Evolutionary conservation across 35 echinoderm and acorn worm species (phyloP), one percentile per base, ranked within the genome.

Genomic region (Strongylocentrotus purpuratus): DNA sequence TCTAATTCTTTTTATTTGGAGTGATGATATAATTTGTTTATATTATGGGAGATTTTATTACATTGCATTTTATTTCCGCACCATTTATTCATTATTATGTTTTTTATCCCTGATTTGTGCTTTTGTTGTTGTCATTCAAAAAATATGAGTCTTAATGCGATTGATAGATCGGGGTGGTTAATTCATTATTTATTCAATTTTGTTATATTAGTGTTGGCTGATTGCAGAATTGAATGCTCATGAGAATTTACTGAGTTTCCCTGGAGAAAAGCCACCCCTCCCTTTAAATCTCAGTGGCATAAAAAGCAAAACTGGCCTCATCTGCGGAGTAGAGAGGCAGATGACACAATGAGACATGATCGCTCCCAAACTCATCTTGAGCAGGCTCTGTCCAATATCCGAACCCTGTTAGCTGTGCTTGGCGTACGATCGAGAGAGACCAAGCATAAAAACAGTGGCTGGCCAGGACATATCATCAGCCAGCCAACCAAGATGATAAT

Each of bases 401-500:
- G 87, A 89, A 10, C 65, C 28, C 32, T 7, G 12, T 89, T 31
- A 89, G 87, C 87, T 89, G 33, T 89, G 87, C 87, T 20, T 22
- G n/a, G 33, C 22, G 14, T 86, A 55, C 33, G 33, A 41, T 41
- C 86, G n/a, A 41, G 87, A 89, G 87, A 89, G 87, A 18, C 85
- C 85, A 86, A 33, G 85, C 85, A 86, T 86, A 86, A 86, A 86
- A 41, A 41, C 87, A 89, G 87, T 89, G 45, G 85, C 85, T 33
- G 18, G 32, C 87, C 4, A 78, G 28, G 65, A 78, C 28, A 46
- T 89, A 46, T 89, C 87, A 89, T 25, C 32, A 89, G 32, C 20
- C n/a, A 87, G n/a, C 32, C 45, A 45, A 86, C 33, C 12, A 45
- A 9, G 25, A 89, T 33, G 45, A 45, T 33, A 18, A 46, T 46